phyloP scores from a whole-genome alignment of 2,113 vertebrate species.

The Herpetotheres cachinnans region DNA sequence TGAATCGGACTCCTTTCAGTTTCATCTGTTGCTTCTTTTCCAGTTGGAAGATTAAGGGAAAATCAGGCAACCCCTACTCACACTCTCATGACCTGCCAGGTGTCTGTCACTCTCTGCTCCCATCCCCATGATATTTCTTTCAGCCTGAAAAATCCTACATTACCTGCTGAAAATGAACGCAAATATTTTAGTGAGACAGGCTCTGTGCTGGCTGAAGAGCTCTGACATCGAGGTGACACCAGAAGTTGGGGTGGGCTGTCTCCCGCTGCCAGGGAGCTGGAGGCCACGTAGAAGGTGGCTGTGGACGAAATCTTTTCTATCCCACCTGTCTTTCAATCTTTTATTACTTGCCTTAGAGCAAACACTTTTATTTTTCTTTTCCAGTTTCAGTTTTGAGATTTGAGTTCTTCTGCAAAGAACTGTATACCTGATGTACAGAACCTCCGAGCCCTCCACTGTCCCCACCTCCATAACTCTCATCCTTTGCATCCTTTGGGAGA shows the following conservation, averaged over 20 bases:
- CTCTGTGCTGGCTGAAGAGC: background rate
- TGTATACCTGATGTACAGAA: background rate
- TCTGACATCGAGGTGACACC: background rate
- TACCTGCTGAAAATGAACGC: background rate
- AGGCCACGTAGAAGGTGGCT: background rate
- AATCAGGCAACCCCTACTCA: background rate
- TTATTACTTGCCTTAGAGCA: background rate
- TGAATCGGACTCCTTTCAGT: background rate
- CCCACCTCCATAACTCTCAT: background rate
- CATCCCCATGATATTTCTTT: background rate
- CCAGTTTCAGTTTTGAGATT: background rate
- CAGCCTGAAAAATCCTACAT: background rate
- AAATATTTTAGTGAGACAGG: background rate
- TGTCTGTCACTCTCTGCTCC: background rate
- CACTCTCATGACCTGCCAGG: background rate
- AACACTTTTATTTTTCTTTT: background rate
- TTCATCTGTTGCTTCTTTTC: background rate
- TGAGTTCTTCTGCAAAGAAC: background rate
- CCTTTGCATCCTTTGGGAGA: background rate
- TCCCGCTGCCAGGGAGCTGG: background rate
- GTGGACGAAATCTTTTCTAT: background rate
- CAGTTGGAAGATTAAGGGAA: background rate
- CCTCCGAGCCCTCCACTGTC: background rate
- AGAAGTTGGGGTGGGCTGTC: background rate
- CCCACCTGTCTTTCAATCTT: background rate